Base-by-base conservation (phyloP, 2,888 invertebrate species). In the Deilephila porcellus region DNA sequence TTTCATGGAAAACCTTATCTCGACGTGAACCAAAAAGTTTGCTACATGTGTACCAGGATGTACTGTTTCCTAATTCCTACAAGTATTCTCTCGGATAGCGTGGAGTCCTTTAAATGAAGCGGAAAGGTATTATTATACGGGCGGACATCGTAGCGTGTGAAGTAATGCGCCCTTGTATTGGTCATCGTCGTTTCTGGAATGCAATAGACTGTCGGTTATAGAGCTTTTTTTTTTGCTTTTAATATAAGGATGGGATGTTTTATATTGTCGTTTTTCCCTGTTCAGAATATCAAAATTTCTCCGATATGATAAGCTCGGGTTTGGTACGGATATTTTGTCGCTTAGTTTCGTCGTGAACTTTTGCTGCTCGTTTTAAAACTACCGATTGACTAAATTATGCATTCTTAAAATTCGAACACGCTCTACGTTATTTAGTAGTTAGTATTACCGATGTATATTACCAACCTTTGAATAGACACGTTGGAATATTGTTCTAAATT, bases 281-380 rank as follows among this genome's bases (percentile, higher is more conserved):
- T 11, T 45, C 14, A 11, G 45, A 14, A 45, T 64, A 20, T 64
- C 11, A 14, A 4, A 45, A n/a, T 64, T 64, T 3, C 11, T 5
- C 11, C 20, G 20, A 67, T 37, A 45, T 67, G n/a, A 32, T 17
- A 52, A 8, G 34, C 14, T 67, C 45, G 14, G 75, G n/a, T 78
- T 72, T 73, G 72, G 76, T 76, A 73, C 73, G 73, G 76, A 74
- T 76, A 76, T 76, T 75, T 74, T 70, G 73, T 71, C 63, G 73
- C 64, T 60, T 45, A 70, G 71, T 79, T 77, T 75, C 74, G 75
- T 76, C 73, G 71, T 64, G 73, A 80, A 77, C 75, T 77, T 79
- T 75, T 75, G 73, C 76, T 76, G 74, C 73, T 76, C 75, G 76
- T 71, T 72, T 71, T 63, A 72, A 75, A 78, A 75, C 75, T 52